Percentiles rank a stretch among this genome's conserved stretches.
These are phyloP conservation scores for Drosophila rufa DNA, from an alignment of 1,140 invertebrate species.

Conservation along the genomic window DNA sequence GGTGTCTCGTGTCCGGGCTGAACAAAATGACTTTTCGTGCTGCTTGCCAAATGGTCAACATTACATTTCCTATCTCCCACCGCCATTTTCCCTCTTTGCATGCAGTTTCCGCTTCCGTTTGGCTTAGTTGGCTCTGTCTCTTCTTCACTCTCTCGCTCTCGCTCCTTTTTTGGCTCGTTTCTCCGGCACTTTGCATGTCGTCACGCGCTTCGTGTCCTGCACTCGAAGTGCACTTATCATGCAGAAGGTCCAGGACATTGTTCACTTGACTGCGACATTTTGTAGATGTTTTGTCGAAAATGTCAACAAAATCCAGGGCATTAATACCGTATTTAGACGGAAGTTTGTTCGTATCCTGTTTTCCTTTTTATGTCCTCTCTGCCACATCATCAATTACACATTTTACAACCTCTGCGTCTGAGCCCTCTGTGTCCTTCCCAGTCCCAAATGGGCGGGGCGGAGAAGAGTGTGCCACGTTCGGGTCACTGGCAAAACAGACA, in stretches of 20 bases:
- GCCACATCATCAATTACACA: conserved; percentile 83
- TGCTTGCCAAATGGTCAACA: conserved; percentile 80
- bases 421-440: not conserved
- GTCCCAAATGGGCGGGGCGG: not conserved
- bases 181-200: conserved; percentile 68
- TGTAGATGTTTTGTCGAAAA: conserved; percentile 81
- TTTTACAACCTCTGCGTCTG: conserved; percentile 68
- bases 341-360: conserved; percentile 22
- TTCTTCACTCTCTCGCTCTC: not conserved
- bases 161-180: conserved; percentile 2
- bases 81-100: conserved; percentile 37
- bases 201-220: conserved; percentile 75
- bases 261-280: conserved; percentile 51
- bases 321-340: conserved; percentile 53
- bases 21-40: conserved; percentile 76
- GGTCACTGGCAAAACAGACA: conserved; percentile 73
- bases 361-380: conserved; percentile 67
- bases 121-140: conserved; percentile 60
- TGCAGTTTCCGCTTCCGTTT: conserved; percentile 78
- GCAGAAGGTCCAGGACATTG: conserved; percentile 44
- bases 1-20: conserved; percentile 35
- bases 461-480: conserved; percentile 31
- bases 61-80: conserved; percentile 54
- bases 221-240: conserved; percentile 77
- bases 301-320: conserved; percentile 72